Percentiles rank a stretch among this genome's conserved stretches.
These are phyloP conservation scores for Rhogogaster chlorosoma DNA, from an alignment of 2,888 invertebrate species.

Conservation along the genomic window DNA sequence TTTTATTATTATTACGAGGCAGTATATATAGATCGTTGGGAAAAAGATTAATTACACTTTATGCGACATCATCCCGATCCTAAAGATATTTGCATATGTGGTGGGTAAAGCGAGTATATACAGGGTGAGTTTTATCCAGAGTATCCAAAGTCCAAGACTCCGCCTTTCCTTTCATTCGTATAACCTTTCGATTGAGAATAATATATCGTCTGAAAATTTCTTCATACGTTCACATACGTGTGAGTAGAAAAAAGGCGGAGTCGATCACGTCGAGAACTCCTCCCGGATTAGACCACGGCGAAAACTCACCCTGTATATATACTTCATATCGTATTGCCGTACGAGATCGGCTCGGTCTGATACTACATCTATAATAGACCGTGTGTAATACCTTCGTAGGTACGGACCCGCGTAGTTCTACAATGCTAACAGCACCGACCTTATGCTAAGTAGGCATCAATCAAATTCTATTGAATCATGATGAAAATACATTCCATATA, in stretches of 20 bases:
- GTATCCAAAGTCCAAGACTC: no score
- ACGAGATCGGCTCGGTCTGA: neutral
- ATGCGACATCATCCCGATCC: slow-evolving; percentile 23
- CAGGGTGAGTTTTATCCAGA: no score
- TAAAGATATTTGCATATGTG: neutral
- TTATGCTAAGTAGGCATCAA: slow-evolving; percentile 38
- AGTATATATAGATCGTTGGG: neutral
- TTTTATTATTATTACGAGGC: neutral
- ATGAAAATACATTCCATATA: slow-evolving; percentile 37
- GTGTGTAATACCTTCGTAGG: neutral
- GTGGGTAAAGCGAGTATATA: no score
- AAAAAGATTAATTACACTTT: slow-evolving; percentile 21
- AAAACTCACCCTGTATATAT: no score
- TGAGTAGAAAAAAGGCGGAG: no score
- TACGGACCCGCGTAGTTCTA: neutral
- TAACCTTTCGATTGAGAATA: no score
- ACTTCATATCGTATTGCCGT: no score
- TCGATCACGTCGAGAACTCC: no score
- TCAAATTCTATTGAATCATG: slow-evolving; percentile 26
- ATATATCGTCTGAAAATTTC: no score
- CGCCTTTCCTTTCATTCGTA: no score
- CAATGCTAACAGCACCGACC: slow-evolving; percentile 19
- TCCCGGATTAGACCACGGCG: no score
- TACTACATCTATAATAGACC: neutral
- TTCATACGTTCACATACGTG: no score